Evolutionary conservation across 2,888 invertebrate species (phyloP).

Genomic region (Drosophila niveifrons): DNA sequence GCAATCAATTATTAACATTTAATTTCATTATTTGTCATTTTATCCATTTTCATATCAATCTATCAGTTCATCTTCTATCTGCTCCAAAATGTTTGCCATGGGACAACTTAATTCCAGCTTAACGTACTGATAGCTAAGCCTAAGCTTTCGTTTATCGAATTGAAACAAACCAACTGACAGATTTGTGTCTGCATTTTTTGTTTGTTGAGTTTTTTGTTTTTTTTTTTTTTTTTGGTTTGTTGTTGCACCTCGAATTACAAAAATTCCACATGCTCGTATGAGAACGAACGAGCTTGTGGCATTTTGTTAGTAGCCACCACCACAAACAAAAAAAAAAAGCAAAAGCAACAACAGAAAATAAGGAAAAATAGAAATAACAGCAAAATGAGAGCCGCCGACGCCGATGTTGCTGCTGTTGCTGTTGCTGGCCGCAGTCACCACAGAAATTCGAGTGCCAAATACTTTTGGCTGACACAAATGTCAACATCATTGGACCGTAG

Average conservation of each 20-base stretch:
- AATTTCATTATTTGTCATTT: too few species aligned
- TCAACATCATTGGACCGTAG: slow-evolving; percentile 60
- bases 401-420: too few species aligned
- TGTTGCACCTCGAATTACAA: slow-evolving; percentile 52
- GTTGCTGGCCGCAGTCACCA: slow-evolving; percentile 40
- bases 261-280: slow-evolving; percentile 54
- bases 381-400: not conserved
- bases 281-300: slow-evolving; percentile 36
- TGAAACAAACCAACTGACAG: not conserved
- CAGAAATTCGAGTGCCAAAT: slow-evolving; percentile 73
- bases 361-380: slow-evolving; percentile 11
- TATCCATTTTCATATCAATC: too few species aligned
- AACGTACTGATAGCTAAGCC: not conserved
- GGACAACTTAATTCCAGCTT: not conserved
- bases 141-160: not conserved
- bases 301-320: slow-evolving; percentile 37
- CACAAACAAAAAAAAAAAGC: slow-evolving; percentile 4
- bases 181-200: slow-evolving; percentile 13
- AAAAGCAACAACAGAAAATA: slow-evolving; percentile 10
- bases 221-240: slow-evolving; percentile 9
- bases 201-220: not conserved
- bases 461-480: slow-evolving; percentile 76
- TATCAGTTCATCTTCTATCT: too few species aligned
- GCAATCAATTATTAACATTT: too few species aligned
- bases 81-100: too few species aligned